Base-by-base conservation (phyloP, 2,113 vertebrate species). In the Porphyrio hochstetteri region DNA sequence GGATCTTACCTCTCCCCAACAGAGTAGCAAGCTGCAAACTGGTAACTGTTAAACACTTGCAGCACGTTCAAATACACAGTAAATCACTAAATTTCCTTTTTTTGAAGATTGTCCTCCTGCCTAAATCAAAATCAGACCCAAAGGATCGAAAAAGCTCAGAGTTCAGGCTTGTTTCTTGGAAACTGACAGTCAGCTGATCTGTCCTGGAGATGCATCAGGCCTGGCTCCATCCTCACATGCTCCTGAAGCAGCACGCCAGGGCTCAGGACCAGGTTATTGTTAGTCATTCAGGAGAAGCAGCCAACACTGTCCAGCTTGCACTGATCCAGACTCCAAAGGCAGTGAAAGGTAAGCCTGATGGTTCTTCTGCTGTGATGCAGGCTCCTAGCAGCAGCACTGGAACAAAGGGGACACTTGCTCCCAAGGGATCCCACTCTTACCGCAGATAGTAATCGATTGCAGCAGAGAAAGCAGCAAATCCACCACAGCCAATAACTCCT, bases 401-500 rank as follows among this genome's bases (percentile, higher is more conserved):
- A 72, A n/a, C 55, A 25, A 25, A 50, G 29, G 90, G 88, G 72
- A 31, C 10, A 5, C 82, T 28, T 33, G 70, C 89, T 71, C 75
- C 86, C 5, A 2, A 3, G 35, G 84, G 90, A 46, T 24, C 14
- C 15, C 7, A 2, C 86, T 23, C 78, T 98, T 98, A 99, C 74
- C 99, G 97, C 3, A 99, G 97, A 84, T 99, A 99, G 94, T 99
- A 99, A 95, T 99, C 98, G 1, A 99, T 99, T 0, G 98, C 99
- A 8, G 99, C 99, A 4, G 99, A 99, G 95, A 99, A 99, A 4
- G 99, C 99, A 16, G 99, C 99, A 50, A 99, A 99, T 29, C 99
- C 99, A 60, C 99, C 99, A 65, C 99, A 99, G 83, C 99, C 99
- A 12, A 99, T 97, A 68, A 98, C 97, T 7, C 99, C 99, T 1